A percentile compares a stretch with the other conserved stretches of the same genome.
Evolutionary conservation across 92 coral and sea anemone genomes (phyloP).

Genomic region (Nematostella vectensis): DNA sequence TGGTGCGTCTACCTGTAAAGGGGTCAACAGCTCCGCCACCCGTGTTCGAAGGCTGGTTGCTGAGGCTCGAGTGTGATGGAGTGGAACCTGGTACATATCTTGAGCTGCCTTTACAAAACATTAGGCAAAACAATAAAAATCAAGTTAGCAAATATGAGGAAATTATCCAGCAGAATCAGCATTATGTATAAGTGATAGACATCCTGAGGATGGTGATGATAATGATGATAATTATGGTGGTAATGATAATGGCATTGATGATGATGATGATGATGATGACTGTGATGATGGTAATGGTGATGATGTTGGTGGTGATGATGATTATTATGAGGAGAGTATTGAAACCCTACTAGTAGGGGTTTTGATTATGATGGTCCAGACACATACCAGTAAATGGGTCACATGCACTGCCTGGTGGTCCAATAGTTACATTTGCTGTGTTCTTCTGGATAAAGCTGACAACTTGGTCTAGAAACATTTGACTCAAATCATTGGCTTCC

Average conservation of each 20-base stretch:
- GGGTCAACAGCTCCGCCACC: conserved; percentile 61
- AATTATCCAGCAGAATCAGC: neutral
- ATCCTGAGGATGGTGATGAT: too few relatives aligned
- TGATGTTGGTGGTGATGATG: too few relatives aligned
- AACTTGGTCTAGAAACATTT: conserved; percentile 93
- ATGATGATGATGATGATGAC: too few relatives aligned
- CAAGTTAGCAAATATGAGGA: neutral
- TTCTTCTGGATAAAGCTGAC: conserved; percentile 78
- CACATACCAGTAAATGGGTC: conserved; percentile 98
- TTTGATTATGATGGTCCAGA: too few relatives aligned
- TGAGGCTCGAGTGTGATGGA: conserved; percentile 10
- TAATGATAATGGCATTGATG: too few relatives aligned
- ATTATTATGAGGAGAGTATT: too few relatives aligned
- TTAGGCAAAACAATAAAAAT: too few relatives aligned
- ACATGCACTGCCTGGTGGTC: conserved; percentile 43
- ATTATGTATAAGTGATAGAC: too few relatives aligned
- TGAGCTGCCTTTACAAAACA: conserved; percentile 40
- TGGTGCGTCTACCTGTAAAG: conserved; percentile 72
- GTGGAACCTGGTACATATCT: conserved; percentile 61
- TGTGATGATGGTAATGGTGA: too few relatives aligned
- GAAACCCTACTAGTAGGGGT: too few relatives aligned
- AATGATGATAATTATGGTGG: too few relatives aligned
- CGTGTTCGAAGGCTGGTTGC: conserved; percentile 16
- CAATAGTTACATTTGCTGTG: conserved; percentile 83
- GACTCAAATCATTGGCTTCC: conserved; percentile 83